Evolutionary conservation across 2,888 invertebrate species (phyloP).

Genomic region (Drosophila prolongata): DNA sequence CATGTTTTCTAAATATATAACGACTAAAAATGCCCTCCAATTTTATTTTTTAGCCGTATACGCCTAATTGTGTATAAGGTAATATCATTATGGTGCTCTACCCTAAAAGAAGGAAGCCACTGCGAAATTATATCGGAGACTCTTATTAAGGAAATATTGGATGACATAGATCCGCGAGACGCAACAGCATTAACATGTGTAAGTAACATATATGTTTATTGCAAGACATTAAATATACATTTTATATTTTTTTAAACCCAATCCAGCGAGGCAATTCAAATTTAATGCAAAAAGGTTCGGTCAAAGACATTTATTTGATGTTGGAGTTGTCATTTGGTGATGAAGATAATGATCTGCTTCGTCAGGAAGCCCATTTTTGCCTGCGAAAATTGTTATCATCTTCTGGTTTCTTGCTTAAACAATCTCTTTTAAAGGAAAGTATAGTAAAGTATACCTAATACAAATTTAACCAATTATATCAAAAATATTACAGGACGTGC

Average conservation of each 20-base stretch:
- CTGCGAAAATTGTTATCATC: conserved; percentile 22
- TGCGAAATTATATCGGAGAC: conserved; percentile 36
- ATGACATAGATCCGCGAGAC: conserved; percentile 2
- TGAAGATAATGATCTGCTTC: conserved; percentile 11
- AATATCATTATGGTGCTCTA: conserved; percentile 25
- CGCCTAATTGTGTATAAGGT: conserved; percentile 26
- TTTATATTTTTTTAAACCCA: background rate
- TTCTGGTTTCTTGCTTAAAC: conserved; percentile 23
- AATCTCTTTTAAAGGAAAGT: conserved; percentile 29
- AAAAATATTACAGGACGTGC: conserved; percentile 20
- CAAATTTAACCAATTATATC: background rate
- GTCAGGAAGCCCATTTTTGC: conserved; percentile 18
- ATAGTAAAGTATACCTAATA: background rate
- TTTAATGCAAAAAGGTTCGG: background rate
- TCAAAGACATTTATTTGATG: background rate
- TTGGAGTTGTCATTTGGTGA: background rate
- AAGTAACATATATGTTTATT: background rate
- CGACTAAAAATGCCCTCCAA: too few relatives aligned
- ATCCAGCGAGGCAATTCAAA: background rate
- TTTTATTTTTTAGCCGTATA: conserved; percentile 16
- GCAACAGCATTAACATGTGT: conserved; percentile 5
- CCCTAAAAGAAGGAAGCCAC: conserved; percentile 36
- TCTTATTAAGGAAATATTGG: conserved; percentile 29
- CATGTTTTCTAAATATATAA: too few relatives aligned
- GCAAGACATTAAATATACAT: background rate